Conservation (phyloP, 2,113 vertebrate species). For the Tretioscincus oriximinensis region DNA sequence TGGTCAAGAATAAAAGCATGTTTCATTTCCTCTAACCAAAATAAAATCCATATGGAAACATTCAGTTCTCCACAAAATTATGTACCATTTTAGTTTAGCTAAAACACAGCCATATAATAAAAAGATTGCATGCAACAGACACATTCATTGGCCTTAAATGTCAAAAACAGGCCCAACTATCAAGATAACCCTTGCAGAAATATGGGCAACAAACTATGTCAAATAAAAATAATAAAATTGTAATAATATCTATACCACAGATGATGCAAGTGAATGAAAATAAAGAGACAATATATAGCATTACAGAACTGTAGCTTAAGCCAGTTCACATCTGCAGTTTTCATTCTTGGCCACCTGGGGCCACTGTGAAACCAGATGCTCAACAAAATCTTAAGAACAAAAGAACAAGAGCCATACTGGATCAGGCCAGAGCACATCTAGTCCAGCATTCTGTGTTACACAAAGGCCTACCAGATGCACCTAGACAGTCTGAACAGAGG, state of each 20-base stretch:
- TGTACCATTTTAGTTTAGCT: neutral
- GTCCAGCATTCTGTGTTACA: no score
- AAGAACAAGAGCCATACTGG: no score
- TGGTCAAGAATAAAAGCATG: neutral
- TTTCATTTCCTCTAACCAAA: no score
- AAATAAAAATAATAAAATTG: no score
- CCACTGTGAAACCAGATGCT: constrained; percentile 1
- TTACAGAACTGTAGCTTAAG: neutral
- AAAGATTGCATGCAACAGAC: neutral
- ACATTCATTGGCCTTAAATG: neutral
- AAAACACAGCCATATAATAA: neutral
- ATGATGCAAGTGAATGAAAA: neutral
- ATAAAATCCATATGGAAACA: neutral
- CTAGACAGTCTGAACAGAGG: no score
- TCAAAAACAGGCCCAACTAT: neutral
- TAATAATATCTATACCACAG: no score
- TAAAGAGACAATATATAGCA: neutral
- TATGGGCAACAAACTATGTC: no score
- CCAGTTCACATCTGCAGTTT: constrained; percentile 2
- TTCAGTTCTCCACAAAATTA: neutral
- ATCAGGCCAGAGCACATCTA: no score
- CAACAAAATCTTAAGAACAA: no score
- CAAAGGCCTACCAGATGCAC: no score
- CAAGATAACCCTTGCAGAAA: neutral
- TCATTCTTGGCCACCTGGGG: constrained; percentile 25